These are phyloP conservation scores for Netelia virgata DNA, from an alignment of 2,888 invertebrate genomes.

Conservation along the genomic window DNA sequence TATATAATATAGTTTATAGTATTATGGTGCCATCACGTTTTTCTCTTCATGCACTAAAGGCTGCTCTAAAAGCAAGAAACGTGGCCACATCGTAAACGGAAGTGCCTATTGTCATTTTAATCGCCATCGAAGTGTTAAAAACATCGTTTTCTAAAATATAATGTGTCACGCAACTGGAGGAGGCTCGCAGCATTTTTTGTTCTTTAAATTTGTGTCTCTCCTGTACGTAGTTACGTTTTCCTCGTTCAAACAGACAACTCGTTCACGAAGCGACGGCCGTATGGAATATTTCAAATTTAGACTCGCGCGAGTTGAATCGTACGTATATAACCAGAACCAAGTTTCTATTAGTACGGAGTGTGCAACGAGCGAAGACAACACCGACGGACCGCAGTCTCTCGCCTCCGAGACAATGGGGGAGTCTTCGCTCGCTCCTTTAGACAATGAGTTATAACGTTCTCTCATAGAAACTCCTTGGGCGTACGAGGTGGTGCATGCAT, in stretches of 20 bases:
- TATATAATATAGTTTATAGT: slow-evolving; percentile 26
- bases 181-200: not conserved
- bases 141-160: not conserved
- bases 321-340: slow-evolving; percentile 20
- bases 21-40: slow-evolving; percentile 52
- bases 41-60: slow-evolving; percentile 48
- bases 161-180: no score
- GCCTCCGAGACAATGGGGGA: slow-evolving; percentile 45
- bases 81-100: slow-evolving; percentile 47
- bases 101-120: slow-evolving; percentile 26
- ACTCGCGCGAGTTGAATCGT: slow-evolving; percentile 16
- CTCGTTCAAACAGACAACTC: slow-evolving; percentile 22
- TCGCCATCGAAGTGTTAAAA: slow-evolving; percentile 8
- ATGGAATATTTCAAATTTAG: slow-evolving; percentile 37
- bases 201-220: not conserved
- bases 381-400: slow-evolving; percentile 34
- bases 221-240: slow-evolving; percentile 1
- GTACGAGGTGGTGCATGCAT: slow-evolving; percentile 37
- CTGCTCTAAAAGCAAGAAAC: slow-evolving; percentile 47
- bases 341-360: slow-evolving; percentile 53
- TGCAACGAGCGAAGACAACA: slow-evolving; percentile 44
- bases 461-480: slow-evolving; percentile 50
- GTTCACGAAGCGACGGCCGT: slow-evolving; percentile 18
- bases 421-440: slow-evolving; percentile 36
- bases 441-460: slow-evolving; percentile 59